Conservation (phyloP, 1,140 invertebrate genomes). For the Teleogryllus occipitalis region DNA sequence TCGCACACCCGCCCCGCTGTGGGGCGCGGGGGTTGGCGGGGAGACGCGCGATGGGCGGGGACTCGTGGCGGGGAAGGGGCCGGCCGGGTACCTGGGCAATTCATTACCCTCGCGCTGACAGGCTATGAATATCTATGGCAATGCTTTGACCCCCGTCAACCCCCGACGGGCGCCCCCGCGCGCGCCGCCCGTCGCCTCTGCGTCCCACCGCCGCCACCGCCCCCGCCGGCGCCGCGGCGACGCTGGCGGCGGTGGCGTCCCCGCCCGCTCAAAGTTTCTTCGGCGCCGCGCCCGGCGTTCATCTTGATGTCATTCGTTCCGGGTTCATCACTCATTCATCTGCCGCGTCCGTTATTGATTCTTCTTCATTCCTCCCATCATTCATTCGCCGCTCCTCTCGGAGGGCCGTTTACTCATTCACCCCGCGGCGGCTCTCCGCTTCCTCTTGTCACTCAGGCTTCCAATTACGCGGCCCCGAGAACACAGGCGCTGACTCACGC, state of each 20-base stretch:
- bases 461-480: neutral
- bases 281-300: neutral
- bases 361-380: neutral
- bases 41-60: too few relatives aligned
- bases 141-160: neutral
- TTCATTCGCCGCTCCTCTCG: neutral
- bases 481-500: too few relatives aligned
- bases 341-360: neutral
- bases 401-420: neutral
- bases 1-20: too few relatives aligned
- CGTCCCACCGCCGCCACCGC: neutral
- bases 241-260: too few relatives aligned
- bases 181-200: too few relatives aligned
- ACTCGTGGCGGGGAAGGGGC: too few relatives aligned
- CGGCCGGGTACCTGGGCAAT: neutral
- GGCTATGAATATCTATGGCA: conserved; percentile 4
- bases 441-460: neutral
- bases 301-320: neutral
- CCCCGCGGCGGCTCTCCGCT: neutral
- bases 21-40: too few relatives aligned
- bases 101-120: neutral
- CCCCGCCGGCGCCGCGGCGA: too few relatives aligned
- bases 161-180: too few relatives aligned
- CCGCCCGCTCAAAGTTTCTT: too few relatives aligned
- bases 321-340: conserved; percentile 3